These are phyloP conservation scores for Piezodorus guildinii DNA, from an alignment of 1,140 invertebrate species.

Conservation along the genomic window DNA sequence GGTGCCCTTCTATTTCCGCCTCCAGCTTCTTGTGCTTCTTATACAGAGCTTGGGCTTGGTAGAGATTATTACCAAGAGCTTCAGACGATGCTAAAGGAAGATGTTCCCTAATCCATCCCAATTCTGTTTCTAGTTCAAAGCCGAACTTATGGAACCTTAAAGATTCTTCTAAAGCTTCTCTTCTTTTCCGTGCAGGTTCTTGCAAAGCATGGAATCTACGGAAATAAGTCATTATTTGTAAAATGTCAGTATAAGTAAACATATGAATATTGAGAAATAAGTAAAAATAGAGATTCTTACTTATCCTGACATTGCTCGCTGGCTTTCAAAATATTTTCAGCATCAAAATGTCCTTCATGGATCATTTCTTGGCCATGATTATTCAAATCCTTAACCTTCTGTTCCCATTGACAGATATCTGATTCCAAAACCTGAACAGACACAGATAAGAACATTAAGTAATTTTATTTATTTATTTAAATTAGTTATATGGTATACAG, in stretches of 20 bases:
- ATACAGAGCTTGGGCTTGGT: constrained; percentile 79
- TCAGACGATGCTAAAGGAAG: constrained; percentile 65
- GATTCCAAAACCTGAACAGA: constrained; percentile 52
- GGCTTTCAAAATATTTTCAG: constrained; percentile 66
- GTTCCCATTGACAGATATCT: constrained; percentile 65
- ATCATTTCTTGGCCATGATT: constrained; percentile 78
- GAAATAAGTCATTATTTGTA: not conserved
- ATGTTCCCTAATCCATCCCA: constrained; percentile 93
- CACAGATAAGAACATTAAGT: too few relatives aligned
- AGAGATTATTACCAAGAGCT: constrained; percentile 64
- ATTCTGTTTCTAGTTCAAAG: constrained; percentile 84
- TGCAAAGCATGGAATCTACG: constrained; percentile 47
- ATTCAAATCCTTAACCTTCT: constrained; percentile 61
- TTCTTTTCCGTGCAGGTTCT: constrained; percentile 49
- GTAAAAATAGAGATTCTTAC: constrained; percentile 29
- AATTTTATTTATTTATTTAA: too few relatives aligned
- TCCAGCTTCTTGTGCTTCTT: constrained; percentile 91
- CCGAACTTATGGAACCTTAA: constrained; percentile 82
- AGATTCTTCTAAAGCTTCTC: constrained; percentile 75
- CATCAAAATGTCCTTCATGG: constrained; percentile 87
- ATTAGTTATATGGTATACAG: too few relatives aligned
- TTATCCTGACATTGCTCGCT: constrained; percentile 63
- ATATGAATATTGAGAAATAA: not conserved
- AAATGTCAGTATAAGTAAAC: not conserved
- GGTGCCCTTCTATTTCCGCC: constrained; percentile 70